Percentiles rank a stretch among this genome's conserved stretches.
phyloP scores from a whole-genome alignment of 2,113 vertebrate genomes.

The Sisor rabdophorus region DNA sequence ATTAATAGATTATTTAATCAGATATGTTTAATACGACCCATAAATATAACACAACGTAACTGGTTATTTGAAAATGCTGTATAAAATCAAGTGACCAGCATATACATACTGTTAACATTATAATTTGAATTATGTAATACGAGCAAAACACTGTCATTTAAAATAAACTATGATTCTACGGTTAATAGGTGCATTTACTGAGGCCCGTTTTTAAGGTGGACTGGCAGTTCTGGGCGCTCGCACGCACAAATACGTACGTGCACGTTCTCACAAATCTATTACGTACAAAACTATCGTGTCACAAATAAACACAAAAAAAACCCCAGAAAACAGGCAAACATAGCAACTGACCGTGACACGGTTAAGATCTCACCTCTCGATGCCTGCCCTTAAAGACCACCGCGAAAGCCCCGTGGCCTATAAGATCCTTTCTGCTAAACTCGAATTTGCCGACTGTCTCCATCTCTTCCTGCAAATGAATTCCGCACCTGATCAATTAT shows the following conservation, averaged over 20 bases:
- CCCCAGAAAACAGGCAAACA: neutral
- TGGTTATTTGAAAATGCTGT: neutral
- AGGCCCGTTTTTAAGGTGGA: slow-evolving; percentile 52
- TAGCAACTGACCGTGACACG: neutral
- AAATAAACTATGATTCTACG: neutral
- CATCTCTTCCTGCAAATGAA: slow-evolving; percentile 56
- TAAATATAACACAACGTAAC: too few species aligned
- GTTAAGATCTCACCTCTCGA: slow-evolving; percentile 75
- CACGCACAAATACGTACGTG: neutral
- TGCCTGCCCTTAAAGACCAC: slow-evolving; percentile 95
- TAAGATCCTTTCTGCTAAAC: slow-evolving; percentile 93
- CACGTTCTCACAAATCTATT: neutral
- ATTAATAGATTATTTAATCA: too few species aligned
- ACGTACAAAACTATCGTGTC: neutral
- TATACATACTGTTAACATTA: neutral
- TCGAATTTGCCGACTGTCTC: slow-evolving; percentile 95
- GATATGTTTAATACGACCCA: too few species aligned
- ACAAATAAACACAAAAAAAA: too few species aligned
- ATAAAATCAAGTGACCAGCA: neutral
- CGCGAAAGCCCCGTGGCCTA: slow-evolving; percentile 95
- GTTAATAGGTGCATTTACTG: neutral
- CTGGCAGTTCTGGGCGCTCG: neutral
- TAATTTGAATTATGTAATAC: too few species aligned
- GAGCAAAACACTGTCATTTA: neutral
- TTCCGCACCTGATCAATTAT: slow-evolving; percentile 46